A percentile compares a stretch with the other conserved stretches of the same genome.
Evolutionary conservation across 1,140 invertebrate genomes (phyloP).

Genomic region (Ladona fulva): DNA sequence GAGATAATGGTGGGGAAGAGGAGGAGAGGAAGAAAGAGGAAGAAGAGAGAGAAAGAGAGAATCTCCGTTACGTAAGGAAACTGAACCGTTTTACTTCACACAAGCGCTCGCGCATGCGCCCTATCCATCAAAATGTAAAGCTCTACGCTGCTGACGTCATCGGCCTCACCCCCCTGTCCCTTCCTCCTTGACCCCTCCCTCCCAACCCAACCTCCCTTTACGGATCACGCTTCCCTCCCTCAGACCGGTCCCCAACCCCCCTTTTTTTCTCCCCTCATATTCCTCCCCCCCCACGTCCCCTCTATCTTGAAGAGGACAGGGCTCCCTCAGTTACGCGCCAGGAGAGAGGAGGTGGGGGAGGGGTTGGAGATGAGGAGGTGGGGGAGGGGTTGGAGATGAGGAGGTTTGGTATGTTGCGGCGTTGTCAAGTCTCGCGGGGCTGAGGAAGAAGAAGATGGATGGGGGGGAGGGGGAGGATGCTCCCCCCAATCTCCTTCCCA

Average conservation of each 20-base stretch:
- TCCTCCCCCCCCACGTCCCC: background rate
- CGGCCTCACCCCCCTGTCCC: background rate
- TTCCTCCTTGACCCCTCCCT: background rate
- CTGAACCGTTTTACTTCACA: background rate
- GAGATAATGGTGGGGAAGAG: too few species aligned
- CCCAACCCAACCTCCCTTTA: background rate
- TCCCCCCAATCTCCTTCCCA: background rate
- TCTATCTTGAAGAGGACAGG: background rate
- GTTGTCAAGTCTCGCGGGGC: background rate
- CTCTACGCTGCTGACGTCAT: background rate
- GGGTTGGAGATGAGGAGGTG: background rate
- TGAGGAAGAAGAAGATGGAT: background rate
- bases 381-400: background rate
- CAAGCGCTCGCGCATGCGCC: background rate
- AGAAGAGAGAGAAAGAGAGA: background rate
- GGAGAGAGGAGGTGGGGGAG: too few species aligned
- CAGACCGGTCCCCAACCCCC: background rate
- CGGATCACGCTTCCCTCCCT: background rate
- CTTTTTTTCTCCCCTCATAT: background rate
- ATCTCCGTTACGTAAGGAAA: background rate
- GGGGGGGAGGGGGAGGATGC: background rate
- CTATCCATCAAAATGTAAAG: background rate
- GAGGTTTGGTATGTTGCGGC: background rate
- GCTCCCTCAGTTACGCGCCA: slow-evolving; percentile 1
- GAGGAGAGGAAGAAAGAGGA: too few species aligned